Evolutionary conservation across 2,113 vertebrate species (phyloP).

Genomic region (Microcebus lehilahytsara): DNA sequence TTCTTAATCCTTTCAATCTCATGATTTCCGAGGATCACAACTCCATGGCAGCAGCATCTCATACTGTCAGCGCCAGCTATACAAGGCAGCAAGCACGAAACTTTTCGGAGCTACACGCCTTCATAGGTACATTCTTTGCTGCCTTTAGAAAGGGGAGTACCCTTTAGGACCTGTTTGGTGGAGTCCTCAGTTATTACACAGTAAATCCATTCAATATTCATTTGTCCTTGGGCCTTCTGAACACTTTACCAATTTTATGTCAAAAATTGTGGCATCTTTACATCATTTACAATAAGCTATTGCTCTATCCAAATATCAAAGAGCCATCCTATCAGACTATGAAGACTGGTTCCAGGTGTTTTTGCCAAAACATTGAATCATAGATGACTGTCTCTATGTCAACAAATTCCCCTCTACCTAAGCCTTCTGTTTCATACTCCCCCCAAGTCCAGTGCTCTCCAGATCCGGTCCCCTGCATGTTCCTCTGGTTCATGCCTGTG

Average conservation of each 20-base stretch:
- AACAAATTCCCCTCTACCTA: neutral
- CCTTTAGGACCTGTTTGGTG: neutral
- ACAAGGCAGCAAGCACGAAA: neutral
- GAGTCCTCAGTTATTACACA: neutral
- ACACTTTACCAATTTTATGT: neutral
- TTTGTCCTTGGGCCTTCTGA: neutral
- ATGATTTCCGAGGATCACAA: neutral
- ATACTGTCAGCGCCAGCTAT: neutral
- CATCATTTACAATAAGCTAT: neutral
- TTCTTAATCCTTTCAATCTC: constrained; percentile 2
- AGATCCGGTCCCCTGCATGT: neutral
- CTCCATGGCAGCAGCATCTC: neutral
- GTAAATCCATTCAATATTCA: neutral
- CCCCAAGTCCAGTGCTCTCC: neutral
- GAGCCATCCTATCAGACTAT: neutral
- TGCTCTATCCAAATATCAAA: neutral
- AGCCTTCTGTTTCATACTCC: neutral
- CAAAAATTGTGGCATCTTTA: constrained; percentile 12
- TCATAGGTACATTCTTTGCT: neutral
- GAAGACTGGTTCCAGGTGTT: neutral
- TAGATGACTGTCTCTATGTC: neutral
- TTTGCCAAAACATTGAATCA: neutral
- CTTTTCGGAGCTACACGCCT: neutral
- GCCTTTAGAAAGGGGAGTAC: neutral
- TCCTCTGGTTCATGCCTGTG: neutral